Base-by-base conservation (phyloP, 2,888 invertebrate genomes). In the Nomada ruficornis region DNA sequence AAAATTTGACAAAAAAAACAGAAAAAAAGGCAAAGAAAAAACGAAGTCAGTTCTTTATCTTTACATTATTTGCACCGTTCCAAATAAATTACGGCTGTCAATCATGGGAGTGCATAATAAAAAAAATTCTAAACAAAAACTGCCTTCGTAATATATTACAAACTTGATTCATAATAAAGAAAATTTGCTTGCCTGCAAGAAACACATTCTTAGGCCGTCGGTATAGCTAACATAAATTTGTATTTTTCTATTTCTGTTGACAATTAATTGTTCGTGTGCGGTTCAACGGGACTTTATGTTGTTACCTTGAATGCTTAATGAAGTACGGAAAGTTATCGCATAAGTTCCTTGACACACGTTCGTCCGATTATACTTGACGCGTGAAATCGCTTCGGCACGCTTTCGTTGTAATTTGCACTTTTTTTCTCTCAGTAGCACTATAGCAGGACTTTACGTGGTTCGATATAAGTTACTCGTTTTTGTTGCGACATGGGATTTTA, bases 251-350 rank as follows among this genome's bases (percentile, higher is more conserved):
- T 23, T 2, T 60, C 63, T 50, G 26, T 29, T 44, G 29, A 54
- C 29, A 50, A 55, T 55, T 50, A 64, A 26, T 64, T 52, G 50
- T 47, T 62, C 52, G 52, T 52, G 10, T 26, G n/a, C 20, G 13
- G 47, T 63, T 63, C 23, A 54, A 62, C 62, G 57, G 50, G 44
- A 65, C 55, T 47, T n/a, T 57, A 13, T 59, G 52, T 55, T 18
- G 50, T 80, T 80, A 80, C 80, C 80, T 79, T 79, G 55, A 57
- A 50, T 62, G 15, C 47, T 62, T 15, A 59, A 36, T 18, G 29
- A 55, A 55, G 42, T 44, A 55, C 18, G 36, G 36, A 29, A 50
- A 64, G 26, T 71, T 75, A 77, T 57, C 50, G 26, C 54, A 36
- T 57, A 68, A 44, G 72, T 57, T 72, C 10, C 9, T 75, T 63